Evolutionary conservation across 1,140 invertebrate species (phyloP).

Genomic region (Archivesica marissinica): DNA sequence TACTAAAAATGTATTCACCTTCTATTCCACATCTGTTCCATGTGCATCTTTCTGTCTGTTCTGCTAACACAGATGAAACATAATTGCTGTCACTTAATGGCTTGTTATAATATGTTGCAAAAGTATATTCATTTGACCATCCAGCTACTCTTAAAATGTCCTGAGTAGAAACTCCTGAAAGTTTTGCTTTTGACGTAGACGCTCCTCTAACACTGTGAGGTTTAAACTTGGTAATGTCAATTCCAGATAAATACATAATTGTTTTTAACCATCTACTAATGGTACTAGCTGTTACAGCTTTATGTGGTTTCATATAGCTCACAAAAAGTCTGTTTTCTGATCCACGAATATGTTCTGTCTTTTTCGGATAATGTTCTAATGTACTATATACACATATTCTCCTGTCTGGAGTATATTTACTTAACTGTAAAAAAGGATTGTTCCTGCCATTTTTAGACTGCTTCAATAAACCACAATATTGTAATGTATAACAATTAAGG

Average conservation of each 20-base stretch:
- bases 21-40: too few species aligned
- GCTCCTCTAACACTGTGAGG: slow-evolving; percentile 19
- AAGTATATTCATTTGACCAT: slow-evolving; percentile 32
- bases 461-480: slow-evolving; percentile 37
- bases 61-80: too few species aligned
- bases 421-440: slow-evolving; percentile 3
- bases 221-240: slow-evolving; percentile 16
- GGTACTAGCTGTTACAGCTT: not conserved
- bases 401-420: slow-evolving; percentile 3
- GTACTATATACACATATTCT: slow-evolving; percentile 33
- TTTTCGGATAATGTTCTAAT: too few species aligned
- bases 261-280: slow-evolving; percentile 39
- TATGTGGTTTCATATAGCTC: slow-evolving; percentile 40
- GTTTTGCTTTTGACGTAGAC: slow-evolving; percentile 13
- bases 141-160: slow-evolving; percentile 42
- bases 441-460: slow-evolving; percentile 8
- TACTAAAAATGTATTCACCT: too few species aligned
- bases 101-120: slow-evolving; percentile 48
- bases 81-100: slow-evolving; percentile 1
- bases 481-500: not conserved
- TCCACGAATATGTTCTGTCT: slow-evolving; percentile 21
- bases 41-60: too few species aligned
- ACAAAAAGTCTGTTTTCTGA: slow-evolving; percentile 26
- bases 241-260: slow-evolving; percentile 16
- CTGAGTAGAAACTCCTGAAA: slow-evolving; percentile 6